Evolutionary conservation across 2,113 vertebrate genomes (phyloP).

Genomic region (Orientallactaga bullata): DNA sequence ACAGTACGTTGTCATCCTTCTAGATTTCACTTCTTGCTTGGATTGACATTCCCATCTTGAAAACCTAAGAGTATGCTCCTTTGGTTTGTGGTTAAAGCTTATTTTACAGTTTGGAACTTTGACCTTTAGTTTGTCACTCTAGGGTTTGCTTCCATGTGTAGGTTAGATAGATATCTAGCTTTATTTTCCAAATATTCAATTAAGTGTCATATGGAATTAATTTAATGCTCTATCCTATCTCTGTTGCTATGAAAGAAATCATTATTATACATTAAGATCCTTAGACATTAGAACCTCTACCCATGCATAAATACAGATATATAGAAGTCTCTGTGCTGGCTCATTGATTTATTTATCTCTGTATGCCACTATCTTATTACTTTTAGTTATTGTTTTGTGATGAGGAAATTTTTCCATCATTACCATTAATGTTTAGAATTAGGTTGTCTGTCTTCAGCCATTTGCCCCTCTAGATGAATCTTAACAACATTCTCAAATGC

Average conservation of each 20-base stretch:
- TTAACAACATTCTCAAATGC: slow-evolving; percentile 1
- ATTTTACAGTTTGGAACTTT: background rate
- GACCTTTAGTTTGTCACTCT: background rate
- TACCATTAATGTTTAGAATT: background rate
- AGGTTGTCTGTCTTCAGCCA: background rate
- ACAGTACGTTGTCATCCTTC: background rate
- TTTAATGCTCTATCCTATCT: background rate
- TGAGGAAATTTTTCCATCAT: background rate
- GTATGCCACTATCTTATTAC: background rate
- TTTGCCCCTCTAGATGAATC: background rate
- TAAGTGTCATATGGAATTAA: background rate
- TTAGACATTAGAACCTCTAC: background rate
- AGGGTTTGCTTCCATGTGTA: background rate
- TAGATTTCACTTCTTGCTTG: background rate
- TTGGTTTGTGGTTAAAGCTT: background rate
- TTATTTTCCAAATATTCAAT: background rate
- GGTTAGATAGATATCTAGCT: background rate
- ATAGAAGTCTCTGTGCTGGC: background rate
- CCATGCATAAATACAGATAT: background rate
- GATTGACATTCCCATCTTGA: background rate
- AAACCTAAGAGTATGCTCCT: background rate
- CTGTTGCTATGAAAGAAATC: slow-evolving; percentile 5
- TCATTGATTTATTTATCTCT: background rate
- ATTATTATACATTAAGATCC: background rate
- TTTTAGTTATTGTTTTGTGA: background rate